These are phyloP conservation scores for Ceraclea dissimilis DNA, from an alignment of 2,888 invertebrate genomes.

Conservation along the genomic window DNA sequence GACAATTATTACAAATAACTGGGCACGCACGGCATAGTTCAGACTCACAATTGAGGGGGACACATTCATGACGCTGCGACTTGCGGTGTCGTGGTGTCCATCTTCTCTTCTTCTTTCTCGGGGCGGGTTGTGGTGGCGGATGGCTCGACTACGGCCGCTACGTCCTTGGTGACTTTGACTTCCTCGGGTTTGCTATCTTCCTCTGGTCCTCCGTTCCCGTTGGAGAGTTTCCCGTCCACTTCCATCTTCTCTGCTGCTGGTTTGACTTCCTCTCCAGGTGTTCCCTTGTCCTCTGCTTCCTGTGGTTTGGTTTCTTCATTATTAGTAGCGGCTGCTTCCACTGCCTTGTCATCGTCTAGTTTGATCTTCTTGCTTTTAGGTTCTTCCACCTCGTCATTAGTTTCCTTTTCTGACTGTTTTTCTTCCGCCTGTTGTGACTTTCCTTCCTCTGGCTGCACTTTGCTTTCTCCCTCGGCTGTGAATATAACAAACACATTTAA, in stretches of 20 bases:
- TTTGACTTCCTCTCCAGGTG: slow-evolving; percentile 29
- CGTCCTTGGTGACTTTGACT: slow-evolving; percentile 26
- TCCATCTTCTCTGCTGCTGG: slow-evolving; percentile 22
- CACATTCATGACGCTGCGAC: background rate
- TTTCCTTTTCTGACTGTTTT: background rate
- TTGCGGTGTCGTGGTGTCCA: background rate
- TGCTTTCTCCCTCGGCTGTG: background rate
- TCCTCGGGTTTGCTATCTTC: slow-evolving; percentile 22
- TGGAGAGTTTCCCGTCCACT: slow-evolving; percentile 5
- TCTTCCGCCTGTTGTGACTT: background rate
- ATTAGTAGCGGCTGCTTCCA: slow-evolving; percentile 26
- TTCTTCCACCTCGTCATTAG: slow-evolving; percentile 27
- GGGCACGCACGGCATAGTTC: background rate
- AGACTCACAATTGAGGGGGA: background rate
- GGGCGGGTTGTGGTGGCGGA: background rate
- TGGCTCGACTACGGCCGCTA: slow-evolving; percentile 4
- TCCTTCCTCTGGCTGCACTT: slow-evolving; percentile 2
- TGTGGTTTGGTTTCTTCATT: slow-evolving; percentile 29
- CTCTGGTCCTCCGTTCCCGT: slow-evolving; percentile 7
- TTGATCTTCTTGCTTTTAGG: slow-evolving; percentile 11
- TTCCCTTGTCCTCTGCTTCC: slow-evolving; percentile 1
- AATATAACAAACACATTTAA: slow-evolving; percentile 11
- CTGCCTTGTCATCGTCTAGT: slow-evolving; percentile 4
- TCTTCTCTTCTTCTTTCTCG: background rate
- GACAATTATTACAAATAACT: background rate